A percentile compares a stretch with the other conserved stretches of the same genome.
phyloP scores from a whole-genome alignment of 2,888 invertebrate genomes.

The Cheiracanthium punctorium region DNA sequence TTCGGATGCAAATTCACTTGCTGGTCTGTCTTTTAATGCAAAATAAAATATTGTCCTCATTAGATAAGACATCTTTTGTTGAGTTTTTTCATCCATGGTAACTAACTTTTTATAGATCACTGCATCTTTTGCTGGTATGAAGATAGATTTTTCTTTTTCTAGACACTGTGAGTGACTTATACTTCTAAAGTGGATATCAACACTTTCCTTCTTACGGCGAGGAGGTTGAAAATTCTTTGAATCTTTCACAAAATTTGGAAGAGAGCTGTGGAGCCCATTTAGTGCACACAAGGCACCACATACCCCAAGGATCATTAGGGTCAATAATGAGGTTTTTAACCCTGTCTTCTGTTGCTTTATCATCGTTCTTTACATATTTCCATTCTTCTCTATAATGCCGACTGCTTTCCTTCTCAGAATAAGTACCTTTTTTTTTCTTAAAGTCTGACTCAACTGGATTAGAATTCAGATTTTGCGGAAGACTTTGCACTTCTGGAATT shows the following conservation, averaged over 20 bases:
- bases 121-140: neutral
- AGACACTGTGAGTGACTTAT: neutral
- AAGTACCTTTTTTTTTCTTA: too few relatives aligned
- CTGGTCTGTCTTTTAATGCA: neutral
- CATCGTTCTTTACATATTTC: neutral
- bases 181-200: neutral
- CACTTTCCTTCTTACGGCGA: neutral
- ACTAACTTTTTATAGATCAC: neutral
- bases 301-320: neutral
- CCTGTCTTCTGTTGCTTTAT: neutral
- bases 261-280: neutral
- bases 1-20: neutral
- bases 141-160: neutral
- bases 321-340: neutral
- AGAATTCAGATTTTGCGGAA: too few relatives aligned
- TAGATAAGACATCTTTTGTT: neutral
- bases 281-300: neutral
- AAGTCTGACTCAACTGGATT: too few relatives aligned
- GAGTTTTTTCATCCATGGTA: neutral
- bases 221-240: neutral
- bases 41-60: constrained; percentile 2
- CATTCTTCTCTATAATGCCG: neutral
- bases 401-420: too few relatives aligned
- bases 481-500: too few relatives aligned
- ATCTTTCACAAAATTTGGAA: neutral